These are phyloP conservation scores for Drosophila bifasciata DNA, from an alignment of 1,140 invertebrate genomes.

Conservation along the genomic window DNA sequence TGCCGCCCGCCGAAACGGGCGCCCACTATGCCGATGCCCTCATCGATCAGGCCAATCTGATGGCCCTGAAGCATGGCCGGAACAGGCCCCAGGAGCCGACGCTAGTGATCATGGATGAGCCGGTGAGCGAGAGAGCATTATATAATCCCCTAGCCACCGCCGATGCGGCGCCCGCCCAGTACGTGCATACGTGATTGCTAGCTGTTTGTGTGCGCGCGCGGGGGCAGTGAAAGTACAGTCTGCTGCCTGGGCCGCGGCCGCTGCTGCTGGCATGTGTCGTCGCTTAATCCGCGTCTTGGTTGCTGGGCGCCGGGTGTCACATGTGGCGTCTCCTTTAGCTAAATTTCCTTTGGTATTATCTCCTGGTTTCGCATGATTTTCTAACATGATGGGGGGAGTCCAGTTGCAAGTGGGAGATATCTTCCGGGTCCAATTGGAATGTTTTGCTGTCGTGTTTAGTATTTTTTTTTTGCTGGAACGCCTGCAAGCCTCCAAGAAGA, in stretches of 20 bases:
- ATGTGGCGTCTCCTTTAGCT: too few relatives aligned
- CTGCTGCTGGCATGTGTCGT: too few relatives aligned
- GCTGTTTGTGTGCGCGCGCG: slow-evolving; percentile 30
- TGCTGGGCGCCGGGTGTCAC: too few relatives aligned
- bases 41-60: slow-evolving; percentile 48
- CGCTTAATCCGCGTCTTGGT: too few relatives aligned
- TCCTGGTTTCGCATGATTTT: too few relatives aligned
- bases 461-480: neutral
- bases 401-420: neutral
- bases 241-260: slow-evolving; percentile 53
- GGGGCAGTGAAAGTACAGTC: slow-evolving; percentile 72
- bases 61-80: slow-evolving; percentile 48
- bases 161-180: slow-evolving; percentile 13
- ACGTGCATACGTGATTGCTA: slow-evolving; percentile 18
- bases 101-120: slow-evolving; percentile 71
- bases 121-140: slow-evolving; percentile 70
- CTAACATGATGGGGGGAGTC: too few relatives aligned
- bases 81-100: slow-evolving; percentile 39
- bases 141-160: slow-evolving; percentile 48
- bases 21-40: slow-evolving; percentile 51
- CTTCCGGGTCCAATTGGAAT: slow-evolving; percentile 21
- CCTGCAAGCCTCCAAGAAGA: neutral
- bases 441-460: neutral
- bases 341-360: too few relatives aligned
- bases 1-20: slow-evolving; percentile 80